Conservation (phyloP, 2,888 invertebrate species). For the Dasypogon diadema region DNA sequence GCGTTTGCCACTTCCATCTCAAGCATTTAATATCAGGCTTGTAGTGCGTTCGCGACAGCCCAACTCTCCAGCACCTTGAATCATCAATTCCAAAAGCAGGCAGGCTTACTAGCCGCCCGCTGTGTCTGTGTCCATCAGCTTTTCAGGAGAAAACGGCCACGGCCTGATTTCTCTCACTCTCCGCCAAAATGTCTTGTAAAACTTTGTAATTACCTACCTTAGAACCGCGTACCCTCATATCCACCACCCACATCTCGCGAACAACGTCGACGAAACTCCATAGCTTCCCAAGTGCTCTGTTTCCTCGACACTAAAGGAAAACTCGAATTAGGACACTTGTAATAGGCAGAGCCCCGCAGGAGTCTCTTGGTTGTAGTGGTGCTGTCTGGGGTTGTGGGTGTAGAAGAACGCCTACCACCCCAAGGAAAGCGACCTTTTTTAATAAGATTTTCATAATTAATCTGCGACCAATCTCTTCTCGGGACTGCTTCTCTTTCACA, state of each 20-base stretch:
- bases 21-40: background rate
- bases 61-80: background rate
- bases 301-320: background rate
- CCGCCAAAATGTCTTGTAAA: slow-evolving; percentile 36
- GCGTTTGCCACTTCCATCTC: background rate
- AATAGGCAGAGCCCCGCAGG: background rate
- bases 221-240: background rate
- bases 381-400: background rate
- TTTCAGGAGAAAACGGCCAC: background rate
- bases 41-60: background rate
- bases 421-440: slow-evolving; percentile 43
- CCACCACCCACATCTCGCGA: background rate
- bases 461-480: slow-evolving; percentile 40
- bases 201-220: slow-evolving; percentile 53
- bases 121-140: background rate
- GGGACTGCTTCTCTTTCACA: slow-evolving; percentile 1
- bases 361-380: background rate
- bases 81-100: slow-evolving; percentile 28
- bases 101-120: background rate
- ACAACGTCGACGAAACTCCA: slow-evolving; percentile 13
- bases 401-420: background rate
- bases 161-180: slow-evolving; percentile 2
- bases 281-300: slow-evolving; percentile 2
- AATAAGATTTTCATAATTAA: slow-evolving; percentile 57
- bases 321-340: slow-evolving; percentile 7